Percentiles rank a stretch among this genome's conserved stretches.
phyloP scores from a whole-genome alignment of 2,888 invertebrate species.

The Cancer borealis region DNA sequence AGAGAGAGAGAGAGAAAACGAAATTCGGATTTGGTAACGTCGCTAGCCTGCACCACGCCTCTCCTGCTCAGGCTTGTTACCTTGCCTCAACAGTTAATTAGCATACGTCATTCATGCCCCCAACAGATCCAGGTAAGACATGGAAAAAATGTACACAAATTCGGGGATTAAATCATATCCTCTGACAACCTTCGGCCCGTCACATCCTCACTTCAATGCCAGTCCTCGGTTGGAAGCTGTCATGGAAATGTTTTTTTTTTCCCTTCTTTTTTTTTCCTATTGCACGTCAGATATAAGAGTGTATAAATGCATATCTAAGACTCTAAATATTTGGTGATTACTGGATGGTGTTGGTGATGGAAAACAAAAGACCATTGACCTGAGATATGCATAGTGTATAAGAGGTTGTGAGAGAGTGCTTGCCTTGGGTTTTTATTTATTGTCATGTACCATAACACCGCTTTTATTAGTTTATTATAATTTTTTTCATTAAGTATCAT shows the following conservation, averaged over 20 bases:
- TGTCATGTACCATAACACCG: neutral
- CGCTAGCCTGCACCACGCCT: neutral
- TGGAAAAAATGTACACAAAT: constrained; percentile 47
- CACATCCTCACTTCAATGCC: constrained; percentile 32
- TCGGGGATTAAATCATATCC: constrained; percentile 53
- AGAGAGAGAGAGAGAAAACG: constrained; percentile 35
- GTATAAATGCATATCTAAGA: neutral
- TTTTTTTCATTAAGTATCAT: neutral
- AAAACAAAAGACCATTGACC: neutral
- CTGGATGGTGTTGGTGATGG: neutral
- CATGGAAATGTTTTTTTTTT: neutral
- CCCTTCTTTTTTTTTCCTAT: neutral
- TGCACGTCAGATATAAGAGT: neutral
- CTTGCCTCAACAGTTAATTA: constrained; percentile 51
- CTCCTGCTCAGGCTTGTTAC: constrained; percentile 11
- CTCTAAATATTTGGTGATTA: neutral
- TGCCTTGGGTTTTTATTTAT: neutral
- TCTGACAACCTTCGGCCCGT: constrained; percentile 47
- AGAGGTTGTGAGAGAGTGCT: neutral
- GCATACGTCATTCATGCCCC: constrained; percentile 52
- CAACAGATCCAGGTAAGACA: constrained; percentile 39
- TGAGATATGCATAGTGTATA: neutral
- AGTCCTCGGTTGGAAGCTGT: neutral
- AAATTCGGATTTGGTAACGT: constrained; percentile 18
- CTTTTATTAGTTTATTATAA: neutral